Percentiles rank a stretch among this genome's conserved stretches.
Conservation (phyloP, 2,113 vertebrate species). For the Aix galericulata region DNA sequence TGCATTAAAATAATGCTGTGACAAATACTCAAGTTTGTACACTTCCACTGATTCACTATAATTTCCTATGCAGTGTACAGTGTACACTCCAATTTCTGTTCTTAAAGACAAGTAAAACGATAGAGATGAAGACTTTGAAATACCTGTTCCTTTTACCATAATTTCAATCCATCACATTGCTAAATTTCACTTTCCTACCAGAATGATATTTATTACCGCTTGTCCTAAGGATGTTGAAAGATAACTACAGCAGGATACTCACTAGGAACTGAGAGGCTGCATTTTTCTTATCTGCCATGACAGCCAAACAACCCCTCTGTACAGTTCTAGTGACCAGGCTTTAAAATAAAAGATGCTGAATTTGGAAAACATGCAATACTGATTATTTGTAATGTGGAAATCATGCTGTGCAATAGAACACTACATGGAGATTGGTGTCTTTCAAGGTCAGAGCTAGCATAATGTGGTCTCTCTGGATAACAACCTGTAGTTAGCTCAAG, state of each 20-base stretch:
- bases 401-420: not conserved
- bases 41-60: not conserved
- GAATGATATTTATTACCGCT: not conserved
- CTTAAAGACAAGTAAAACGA: not conserved
- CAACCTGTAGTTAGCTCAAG: not conserved
- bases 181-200: not conserved
- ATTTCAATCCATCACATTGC: not conserved
- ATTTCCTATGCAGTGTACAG: not conserved
- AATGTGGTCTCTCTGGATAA: not conserved
- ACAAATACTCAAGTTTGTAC: not conserved
- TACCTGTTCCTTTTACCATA: not conserved
- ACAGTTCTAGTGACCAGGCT: not conserved
- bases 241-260: not conserved
- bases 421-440: not conserved
- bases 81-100: not conserved
- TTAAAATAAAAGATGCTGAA: not conserved
- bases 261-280: not conserved
- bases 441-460: not conserved
- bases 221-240: not conserved
- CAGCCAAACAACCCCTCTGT: not conserved
- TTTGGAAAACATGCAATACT: not conserved
- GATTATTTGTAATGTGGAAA: not conserved
- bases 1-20: not conserved
- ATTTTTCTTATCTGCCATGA: not conserved
- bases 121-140: not conserved